Conservation (phyloP, 2,888 invertebrate genomes). For the Aradus depressus region DNA sequence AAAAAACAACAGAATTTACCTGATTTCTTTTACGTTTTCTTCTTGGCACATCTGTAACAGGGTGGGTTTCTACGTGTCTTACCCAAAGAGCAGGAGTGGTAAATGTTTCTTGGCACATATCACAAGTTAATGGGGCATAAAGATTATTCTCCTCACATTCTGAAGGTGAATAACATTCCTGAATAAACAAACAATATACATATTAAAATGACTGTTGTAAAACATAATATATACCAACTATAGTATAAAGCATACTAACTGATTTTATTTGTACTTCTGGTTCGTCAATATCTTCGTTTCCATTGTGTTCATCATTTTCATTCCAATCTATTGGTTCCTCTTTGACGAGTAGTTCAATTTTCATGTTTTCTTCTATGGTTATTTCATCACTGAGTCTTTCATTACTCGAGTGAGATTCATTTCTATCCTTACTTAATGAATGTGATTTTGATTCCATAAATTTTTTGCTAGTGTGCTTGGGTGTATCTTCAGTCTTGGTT, state of each 20-base stretch:
- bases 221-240: not conserved
- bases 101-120: constrained; percentile 73
- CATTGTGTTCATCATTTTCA: constrained; percentile 47
- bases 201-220: not conserved
- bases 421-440: not conserved
- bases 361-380: constrained; percentile 27
- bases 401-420: not conserved
- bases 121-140: constrained; percentile 68
- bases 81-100: constrained; percentile 73
- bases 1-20: not conserved
- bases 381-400: constrained; percentile 17
- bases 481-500: not conserved
- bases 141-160: constrained; percentile 28
- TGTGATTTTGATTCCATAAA: not conserved
- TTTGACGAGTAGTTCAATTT: constrained; percentile 36
- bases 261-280: constrained; percentile 10
- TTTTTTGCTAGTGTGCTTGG: not conserved
- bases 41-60: constrained; percentile 30
- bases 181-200: not conserved
- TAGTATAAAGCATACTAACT: not conserved
- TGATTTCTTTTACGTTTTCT: constrained; percentile 29
- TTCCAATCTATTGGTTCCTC: constrained; percentile 66
- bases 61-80: constrained; percentile 65
- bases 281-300: constrained; percentile 39
- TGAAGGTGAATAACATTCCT: constrained; percentile 20